A percentile compares a stretch with the other conserved stretches of the same genome.
Evolutionary conservation across 2,888 invertebrate genomes (phyloP).

Genomic region (Dryadula phaetusa): DNA sequence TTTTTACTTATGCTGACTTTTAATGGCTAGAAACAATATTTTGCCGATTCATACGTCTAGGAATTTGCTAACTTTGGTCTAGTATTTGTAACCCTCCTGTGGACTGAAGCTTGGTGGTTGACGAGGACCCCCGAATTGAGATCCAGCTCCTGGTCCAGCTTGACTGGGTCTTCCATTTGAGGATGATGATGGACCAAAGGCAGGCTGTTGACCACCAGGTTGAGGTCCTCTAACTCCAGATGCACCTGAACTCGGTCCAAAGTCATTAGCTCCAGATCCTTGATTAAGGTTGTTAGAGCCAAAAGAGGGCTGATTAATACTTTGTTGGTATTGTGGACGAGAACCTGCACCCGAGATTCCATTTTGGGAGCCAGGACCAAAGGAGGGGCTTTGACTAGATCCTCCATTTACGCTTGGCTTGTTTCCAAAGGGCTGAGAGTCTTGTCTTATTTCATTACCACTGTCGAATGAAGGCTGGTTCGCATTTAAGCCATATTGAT

Average conservation of each 20-base stretch:
- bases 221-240: constrained; percentile 26
- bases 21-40: constrained; percentile 47
- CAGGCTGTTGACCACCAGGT: constrained; percentile 24
- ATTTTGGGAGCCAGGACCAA: not conserved
- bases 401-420: constrained; percentile 7
- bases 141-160: constrained; percentile 45
- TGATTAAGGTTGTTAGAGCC: constrained; percentile 36
- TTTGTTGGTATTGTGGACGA: constrained; percentile 27
- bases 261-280: constrained; percentile 17
- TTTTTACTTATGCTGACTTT: constrained; percentile 43
- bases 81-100: constrained; percentile 78
- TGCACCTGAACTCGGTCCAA: constrained; percentile 29
- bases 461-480: constrained; percentile 26
- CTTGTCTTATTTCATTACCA: constrained; percentile 7
- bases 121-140: constrained; percentile 69
- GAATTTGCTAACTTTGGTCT: constrained; percentile 61
- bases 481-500: constrained; percentile 38
- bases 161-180: constrained; percentile 28
- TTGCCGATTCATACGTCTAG: constrained; percentile 43
- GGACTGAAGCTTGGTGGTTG: constrained; percentile 75
- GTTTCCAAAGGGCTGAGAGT: constrained; percentile 8
- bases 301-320: constrained; percentile 27
- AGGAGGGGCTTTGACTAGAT: not conserved
- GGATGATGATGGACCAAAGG: constrained; percentile 37
- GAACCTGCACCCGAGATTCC: constrained; percentile 7